These are phyloP conservation scores for Epizoanthus rinbou DNA, from an alignment of 92 coral and sea anemone species.

Conservation along the genomic window DNA sequence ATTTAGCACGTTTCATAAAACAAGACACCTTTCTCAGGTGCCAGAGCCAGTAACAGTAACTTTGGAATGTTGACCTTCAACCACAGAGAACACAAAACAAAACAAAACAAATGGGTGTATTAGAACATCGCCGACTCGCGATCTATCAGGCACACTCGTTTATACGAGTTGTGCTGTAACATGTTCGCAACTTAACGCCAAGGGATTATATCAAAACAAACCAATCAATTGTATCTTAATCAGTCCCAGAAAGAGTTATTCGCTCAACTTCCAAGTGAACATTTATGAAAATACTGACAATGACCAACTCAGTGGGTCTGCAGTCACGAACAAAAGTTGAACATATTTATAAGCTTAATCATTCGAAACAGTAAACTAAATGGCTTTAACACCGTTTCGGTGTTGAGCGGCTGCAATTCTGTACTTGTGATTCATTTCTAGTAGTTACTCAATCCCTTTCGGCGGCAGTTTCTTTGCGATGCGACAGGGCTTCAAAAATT, in stretches of 20 bases:
- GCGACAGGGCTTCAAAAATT: neutral
- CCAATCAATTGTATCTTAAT: neutral
- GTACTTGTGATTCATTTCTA: neutral
- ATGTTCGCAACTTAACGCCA: neutral
- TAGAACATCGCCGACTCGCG: neutral
- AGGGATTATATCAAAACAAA: neutral
- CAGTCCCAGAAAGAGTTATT: neutral
- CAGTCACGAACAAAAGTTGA: neutral
- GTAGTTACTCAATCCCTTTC: neutral
- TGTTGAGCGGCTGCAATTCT: neutral
- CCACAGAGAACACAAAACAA: neutral
- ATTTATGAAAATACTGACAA: neutral
- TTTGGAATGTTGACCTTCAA: neutral
- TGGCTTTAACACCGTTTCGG: neutral
- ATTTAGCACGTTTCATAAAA: neutral
- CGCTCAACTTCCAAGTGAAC: neutral
- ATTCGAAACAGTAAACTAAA: slow-evolving; percentile 11
- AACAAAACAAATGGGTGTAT: neutral
- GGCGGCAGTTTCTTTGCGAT: neutral
- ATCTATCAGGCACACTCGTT: neutral
- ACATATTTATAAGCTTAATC: neutral
- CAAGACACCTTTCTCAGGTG: neutral
- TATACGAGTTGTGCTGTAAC: neutral
- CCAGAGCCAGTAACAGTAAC: neutral
- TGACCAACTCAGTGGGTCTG: slow-evolving; percentile 1